Evolutionary conservation across 2,888 invertebrate species (phyloP), one percentile per base, ranked within the genome.

Genomic region (Tineola bisselliella): DNA sequence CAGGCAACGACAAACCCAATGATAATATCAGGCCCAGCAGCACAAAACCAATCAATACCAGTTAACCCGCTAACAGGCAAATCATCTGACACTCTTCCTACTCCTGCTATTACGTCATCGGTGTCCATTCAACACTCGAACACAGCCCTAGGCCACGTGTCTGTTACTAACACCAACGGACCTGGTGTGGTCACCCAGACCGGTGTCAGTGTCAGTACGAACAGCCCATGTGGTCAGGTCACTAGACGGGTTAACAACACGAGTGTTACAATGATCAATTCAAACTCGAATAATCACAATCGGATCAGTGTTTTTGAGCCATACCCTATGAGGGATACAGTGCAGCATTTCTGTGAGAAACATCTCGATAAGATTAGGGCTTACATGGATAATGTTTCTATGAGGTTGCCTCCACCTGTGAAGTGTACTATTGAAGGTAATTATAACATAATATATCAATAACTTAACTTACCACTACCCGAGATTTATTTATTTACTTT

Each of bases 321-420:
- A 3, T 95, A 93, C 70, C 94, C 94, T n/a, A 94, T 95, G 94
- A 78, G 94, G 19, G 95, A 95, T 75, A 94, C 95, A 0, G 95
- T 98, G 44, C 96, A 96, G 72, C 96, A 97, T 79, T 98, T 98
- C 81, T 97, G 97, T 79, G 97, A 97, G 79, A 97, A 98, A 77
- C 96, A 98, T 74, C 83, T 96, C 65, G 93, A 94, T 66, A 97
- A 96, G 76, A 97, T 98, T 62, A 94, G 95, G 76, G 89, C 91
- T 17, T 98, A 95, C 72, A 96, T 98, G 93, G 93, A 94, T 68
- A 94, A 94, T 72, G 91, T 97, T 5, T 93, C 93, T 30, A 88
- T 94, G 63, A 89, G 93, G 70, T 89, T 97, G 70, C 97, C 97
- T 12, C 93, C 97, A 48, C 97, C 98, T 0, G 94, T 94, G 4